Evolutionary conservation across 2,888 invertebrate species (phyloP).

Genomic region (Nomada fabriciana): DNA sequence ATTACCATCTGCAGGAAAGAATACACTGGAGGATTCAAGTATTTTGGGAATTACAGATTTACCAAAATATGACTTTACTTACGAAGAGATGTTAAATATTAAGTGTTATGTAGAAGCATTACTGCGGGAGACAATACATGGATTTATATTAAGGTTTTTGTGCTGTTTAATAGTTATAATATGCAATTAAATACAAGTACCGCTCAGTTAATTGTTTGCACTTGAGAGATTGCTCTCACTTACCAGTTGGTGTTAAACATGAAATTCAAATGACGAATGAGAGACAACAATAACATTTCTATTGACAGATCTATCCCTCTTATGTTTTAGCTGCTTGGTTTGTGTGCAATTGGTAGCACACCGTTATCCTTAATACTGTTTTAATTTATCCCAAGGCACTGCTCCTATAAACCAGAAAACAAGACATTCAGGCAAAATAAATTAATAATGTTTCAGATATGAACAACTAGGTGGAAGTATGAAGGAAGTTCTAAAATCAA

Average conservation of each 20-base stretch:
- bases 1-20: slow-evolving; percentile 68
- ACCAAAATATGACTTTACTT: slow-evolving; percentile 76
- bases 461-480: slow-evolving; percentile 73
- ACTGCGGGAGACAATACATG: slow-evolving; percentile 76
- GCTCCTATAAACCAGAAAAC: too few relatives aligned
- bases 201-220: too few relatives aligned
- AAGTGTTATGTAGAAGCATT: slow-evolving; percentile 76
- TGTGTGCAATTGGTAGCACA: too few relatives aligned
- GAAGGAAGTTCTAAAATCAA: slow-evolving; percentile 71
- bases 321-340: too few relatives aligned
- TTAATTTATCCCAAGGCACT: too few relatives aligned
- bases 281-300: too few relatives aligned
- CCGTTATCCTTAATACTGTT: too few relatives aligned
- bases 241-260: too few relatives aligned
- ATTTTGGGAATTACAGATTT: slow-evolving; percentile 78
- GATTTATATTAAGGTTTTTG: slow-evolving; percentile 73
- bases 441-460: slow-evolving; percentile 72
- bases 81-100: slow-evolving; percentile 79
- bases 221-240: too few relatives aligned
- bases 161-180: slow-evolving; percentile 17
- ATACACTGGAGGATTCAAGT: slow-evolving; percentile 68
- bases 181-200: neutral
- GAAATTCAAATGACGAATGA: too few relatives aligned
- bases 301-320: too few relatives aligned
- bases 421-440: too few relatives aligned